Evolutionary conservation across 2,888 invertebrate species (phyloP).

Genomic region (Agrochola macilenta): DNA sequence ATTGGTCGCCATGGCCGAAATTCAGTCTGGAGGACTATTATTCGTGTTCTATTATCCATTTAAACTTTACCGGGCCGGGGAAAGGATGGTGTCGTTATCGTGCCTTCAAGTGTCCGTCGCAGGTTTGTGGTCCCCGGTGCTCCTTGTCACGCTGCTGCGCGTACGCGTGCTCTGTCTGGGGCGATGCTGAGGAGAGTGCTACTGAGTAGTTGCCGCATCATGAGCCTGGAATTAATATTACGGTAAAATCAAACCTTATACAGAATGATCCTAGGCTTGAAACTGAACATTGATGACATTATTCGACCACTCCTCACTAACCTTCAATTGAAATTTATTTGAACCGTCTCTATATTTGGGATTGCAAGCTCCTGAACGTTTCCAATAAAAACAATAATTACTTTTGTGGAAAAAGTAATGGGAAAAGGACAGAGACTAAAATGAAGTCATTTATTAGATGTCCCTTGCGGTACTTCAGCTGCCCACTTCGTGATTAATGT

Average conservation of each 20-base stretch:
- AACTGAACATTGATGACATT: neutral
- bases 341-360: neutral
- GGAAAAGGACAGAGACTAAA: neutral
- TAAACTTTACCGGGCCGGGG: neutral
- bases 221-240: neutral
- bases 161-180: neutral
- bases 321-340: neutral
- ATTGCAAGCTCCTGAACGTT: neutral
- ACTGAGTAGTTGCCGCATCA: no score
- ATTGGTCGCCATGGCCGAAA: no score
- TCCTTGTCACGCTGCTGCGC: no score
- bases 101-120: neutral
- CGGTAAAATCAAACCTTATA: neutral
- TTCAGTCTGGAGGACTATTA: no score
- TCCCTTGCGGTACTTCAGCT: constrained; percentile 36
- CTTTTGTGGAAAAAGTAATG: constrained; percentile 21
- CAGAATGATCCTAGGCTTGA: neutral
- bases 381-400: constrained; percentile 23
- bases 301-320: neutral
- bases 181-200: neutral
- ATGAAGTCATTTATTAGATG: constrained; percentile 66
- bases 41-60: neutral
- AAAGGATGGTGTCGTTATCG: neutral
- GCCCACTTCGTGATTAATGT: constrained; percentile 51
- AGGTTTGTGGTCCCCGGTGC: no score